Conservation (phyloP, 2,113 vertebrate genomes). For the Penelope pileata region DNA sequence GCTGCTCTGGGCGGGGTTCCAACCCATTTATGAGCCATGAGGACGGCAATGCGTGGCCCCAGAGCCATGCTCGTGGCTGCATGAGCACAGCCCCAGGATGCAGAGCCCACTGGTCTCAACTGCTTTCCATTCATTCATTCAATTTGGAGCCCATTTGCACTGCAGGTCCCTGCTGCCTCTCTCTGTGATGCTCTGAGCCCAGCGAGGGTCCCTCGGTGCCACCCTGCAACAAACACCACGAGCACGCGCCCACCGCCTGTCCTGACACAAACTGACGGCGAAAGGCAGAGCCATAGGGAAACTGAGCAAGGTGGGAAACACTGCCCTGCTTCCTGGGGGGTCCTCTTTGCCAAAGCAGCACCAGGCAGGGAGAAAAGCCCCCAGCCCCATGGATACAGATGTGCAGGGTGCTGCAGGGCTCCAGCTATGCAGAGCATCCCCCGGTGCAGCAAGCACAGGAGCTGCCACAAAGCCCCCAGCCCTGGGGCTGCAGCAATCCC, state of each 20-base stretch:
- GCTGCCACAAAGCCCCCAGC: not conserved
- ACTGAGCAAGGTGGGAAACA: not conserved
- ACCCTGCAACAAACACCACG: not conserved
- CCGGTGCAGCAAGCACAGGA: not conserved
- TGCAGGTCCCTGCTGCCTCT: not conserved
- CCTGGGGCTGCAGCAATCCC: not conserved
- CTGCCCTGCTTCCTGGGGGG: not conserved
- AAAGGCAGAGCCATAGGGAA: not conserved
- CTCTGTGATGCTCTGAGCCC: rapidly evolving
- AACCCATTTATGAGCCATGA: not conserved
- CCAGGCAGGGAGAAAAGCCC: not conserved
- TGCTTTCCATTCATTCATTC: not conserved
- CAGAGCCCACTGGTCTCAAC: not conserved
- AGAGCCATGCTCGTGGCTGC: rapidly evolving
- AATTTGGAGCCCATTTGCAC: not conserved
- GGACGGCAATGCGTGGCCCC: rapidly evolving
- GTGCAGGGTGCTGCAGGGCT: not conserved
- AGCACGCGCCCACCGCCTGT: too few species aligned
- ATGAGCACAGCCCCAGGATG: not conserved
- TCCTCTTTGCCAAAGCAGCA: not conserved
- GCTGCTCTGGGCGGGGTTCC: not conserved
- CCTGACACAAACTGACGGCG: too few species aligned
- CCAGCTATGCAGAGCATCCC: not conserved
- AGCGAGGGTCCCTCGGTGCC: not conserved
- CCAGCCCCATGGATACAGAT: not conserved